Evolutionary conservation across 2,797 vertebrate species (phyloP), one percentile per base, ranked within the genome.

Genomic region (Chrosomus eos): DNA sequence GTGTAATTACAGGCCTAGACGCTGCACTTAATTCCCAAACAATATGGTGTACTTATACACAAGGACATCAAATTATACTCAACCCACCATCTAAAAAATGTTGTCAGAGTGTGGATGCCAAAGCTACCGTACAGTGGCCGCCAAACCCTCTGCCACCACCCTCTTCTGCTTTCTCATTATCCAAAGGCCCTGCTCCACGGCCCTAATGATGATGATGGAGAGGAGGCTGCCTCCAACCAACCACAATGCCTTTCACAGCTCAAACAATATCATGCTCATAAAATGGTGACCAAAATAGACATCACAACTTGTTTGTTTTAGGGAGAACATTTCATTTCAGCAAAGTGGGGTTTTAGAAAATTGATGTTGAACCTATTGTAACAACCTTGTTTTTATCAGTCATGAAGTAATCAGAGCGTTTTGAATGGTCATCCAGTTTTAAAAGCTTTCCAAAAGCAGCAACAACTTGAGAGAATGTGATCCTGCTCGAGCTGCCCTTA

Each of bases 11-110:
- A 94, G 93, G 92, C 93, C 92, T 91, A 89, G 94, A 93, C 76
- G 88, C 92, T 93, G 92, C 90, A 94, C 93, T 95, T 96, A 95
- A 96, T 96, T 96, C 92, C 92, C 92, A 95, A 95, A 96, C 95
- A 96, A 95, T 95, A 93, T 94, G 93, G 94, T 94, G 89, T 94
- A 92, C 93, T 95, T 94, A 94, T 93, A 94, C 91, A 93, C 90
- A 89, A 93, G 91, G 90, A 92, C 92, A 92, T 93, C 91, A 91
- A 94, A 95, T 93, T 92, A 92, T 91, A 93, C 90, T 93, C 89
- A 85, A 79, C 79, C 87, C 87, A 83, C 85, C 90, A 83, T 83
- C 82, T 86, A 85, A 86, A 80, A 89, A 79, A 85, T 85, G 67
- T 86, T 86, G 78, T 87, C 73, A 79, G 85, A 75, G 81, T 43